Evolutionary conservation across 2,797 vertebrate genomes (phyloP).

Genomic region (Steatocranus sp.): DNA sequence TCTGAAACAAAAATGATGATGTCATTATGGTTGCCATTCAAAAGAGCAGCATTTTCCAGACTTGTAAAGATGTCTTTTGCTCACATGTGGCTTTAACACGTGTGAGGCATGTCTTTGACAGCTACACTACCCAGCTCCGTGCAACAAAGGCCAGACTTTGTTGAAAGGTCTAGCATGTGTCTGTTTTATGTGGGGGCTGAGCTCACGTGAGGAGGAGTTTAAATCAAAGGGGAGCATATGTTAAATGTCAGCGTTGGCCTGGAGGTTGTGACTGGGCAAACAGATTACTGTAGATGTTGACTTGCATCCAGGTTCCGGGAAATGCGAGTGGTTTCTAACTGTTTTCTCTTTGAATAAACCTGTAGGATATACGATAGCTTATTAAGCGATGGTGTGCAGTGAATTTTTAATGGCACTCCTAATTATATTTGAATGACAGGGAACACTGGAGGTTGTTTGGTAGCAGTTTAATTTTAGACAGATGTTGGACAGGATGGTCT

Average conservation of each 20-base stretch:
- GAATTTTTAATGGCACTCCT: not conserved
- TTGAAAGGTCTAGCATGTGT: slow-evolving; percentile 24
- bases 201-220: slow-evolving; percentile 31
- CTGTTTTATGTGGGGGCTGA: slow-evolving; percentile 32
- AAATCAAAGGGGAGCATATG: slow-evolving; percentile 17
- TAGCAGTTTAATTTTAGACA: slow-evolving; percentile 45
- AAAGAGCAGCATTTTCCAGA: slow-evolving; percentile 27
- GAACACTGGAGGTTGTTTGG: slow-evolving; percentile 7
- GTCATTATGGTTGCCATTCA: slow-evolving; percentile 23
- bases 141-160: slow-evolving; percentile 45
- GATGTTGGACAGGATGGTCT: not conserved
- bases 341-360: not conserved
- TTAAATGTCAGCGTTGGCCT: slow-evolving; percentile 28
- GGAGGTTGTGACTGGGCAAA: not conserved
- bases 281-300: slow-evolving; percentile 28
- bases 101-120: slow-evolving; percentile 51
- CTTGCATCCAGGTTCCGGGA: slow-evolving; percentile 3
- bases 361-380: not conserved
- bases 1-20: not conserved
- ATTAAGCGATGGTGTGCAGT: not conserved
- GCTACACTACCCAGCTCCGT: slow-evolving; percentile 17
- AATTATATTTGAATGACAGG: not conserved
- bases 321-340: not conserved
- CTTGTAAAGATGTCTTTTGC: too few relatives aligned
- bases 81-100: slow-evolving; percentile 53